Evolutionary conservation across 2,113 vertebrate species (phyloP), one percentile per base, ranked within the genome.

Genomic region (Mugil cephalus): DNA sequence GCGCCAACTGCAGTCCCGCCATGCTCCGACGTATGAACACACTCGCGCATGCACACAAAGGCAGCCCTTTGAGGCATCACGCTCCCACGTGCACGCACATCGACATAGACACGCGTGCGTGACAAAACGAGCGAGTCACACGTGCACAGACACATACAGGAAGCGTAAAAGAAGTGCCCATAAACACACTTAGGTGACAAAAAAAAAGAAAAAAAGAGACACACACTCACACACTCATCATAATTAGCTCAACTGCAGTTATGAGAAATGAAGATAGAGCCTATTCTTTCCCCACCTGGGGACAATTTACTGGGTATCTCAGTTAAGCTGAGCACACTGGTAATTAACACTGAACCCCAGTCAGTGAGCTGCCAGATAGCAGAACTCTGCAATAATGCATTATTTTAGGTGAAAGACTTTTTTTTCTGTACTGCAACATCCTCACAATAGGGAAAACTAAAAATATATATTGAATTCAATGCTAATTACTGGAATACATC

Each of bases 211-310:
- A 56, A 56, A 35, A 43, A 12, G 4, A 15, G 19, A 69, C 60
- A 80, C 48, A 39, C 61, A 52, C 66, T 24, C 39, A 65, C 75
- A 70, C 74, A 70, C 56, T 65, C 54, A 62, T 85, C 76, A 91
- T 91, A 91, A 93, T 93, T 89, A 92, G 85, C 79, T 88, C 79
- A 87, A 87, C 79, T 87, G 84, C 86, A 88, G 80, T 79, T 82
- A 87, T 91, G 86, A 89, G 84, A 87, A 89, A 91, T 85, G 78
- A 88, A 84, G 81, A 83, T 82, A 69, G 67, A 81, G 83, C 66
- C 79, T 81, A 88, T 92, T 91, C 85, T 92, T 92, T 86, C 62
- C 74, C 84, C 91, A 92, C 91, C 90, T 93, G 88, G 87, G 91
- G 87, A 93, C 90, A 93, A 90, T 92, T 92, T 90, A 86, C 82